Conservation (phyloP, 2,797 vertebrate genomes). For the Mareca strepera region DNA sequence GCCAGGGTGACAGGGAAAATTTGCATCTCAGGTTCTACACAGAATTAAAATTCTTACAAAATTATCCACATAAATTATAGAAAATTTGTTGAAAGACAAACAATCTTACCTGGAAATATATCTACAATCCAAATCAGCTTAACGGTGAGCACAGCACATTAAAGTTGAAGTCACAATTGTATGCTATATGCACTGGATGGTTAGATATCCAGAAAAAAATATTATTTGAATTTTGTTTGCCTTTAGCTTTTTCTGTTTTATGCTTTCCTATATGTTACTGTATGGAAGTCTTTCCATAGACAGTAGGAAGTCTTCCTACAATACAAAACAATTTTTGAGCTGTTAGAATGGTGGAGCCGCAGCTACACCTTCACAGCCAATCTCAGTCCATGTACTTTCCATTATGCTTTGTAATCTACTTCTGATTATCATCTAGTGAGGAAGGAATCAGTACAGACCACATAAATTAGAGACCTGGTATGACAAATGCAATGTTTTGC, state of each 20-base stretch:
- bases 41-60: not conserved
- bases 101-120: not conserved
- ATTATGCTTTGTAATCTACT: not conserved
- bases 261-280: not conserved
- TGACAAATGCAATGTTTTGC: not conserved
- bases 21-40: not conserved
- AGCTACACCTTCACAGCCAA: not conserved
- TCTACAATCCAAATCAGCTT: not conserved
- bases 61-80: not conserved
- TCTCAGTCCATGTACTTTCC: not conserved
- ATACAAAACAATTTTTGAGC: not conserved
- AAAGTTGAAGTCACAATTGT: not conserved
- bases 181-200: accelerated
- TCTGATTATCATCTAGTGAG: not conserved
- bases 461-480: not conserved
- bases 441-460: not conserved
- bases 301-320: not conserved
- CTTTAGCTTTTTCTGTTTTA: not conserved
- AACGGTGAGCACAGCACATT: not conserved
- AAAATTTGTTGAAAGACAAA: not conserved
- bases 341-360: not conserved
- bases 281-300: too few relatives aligned
- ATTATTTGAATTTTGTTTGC: not conserved
- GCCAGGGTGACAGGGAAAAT: not conserved
- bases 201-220: not conserved